Evolutionary conservation across 2,797 vertebrate genomes (phyloP).

Genomic region (Sternarchorhynchus goeldii): DNA sequence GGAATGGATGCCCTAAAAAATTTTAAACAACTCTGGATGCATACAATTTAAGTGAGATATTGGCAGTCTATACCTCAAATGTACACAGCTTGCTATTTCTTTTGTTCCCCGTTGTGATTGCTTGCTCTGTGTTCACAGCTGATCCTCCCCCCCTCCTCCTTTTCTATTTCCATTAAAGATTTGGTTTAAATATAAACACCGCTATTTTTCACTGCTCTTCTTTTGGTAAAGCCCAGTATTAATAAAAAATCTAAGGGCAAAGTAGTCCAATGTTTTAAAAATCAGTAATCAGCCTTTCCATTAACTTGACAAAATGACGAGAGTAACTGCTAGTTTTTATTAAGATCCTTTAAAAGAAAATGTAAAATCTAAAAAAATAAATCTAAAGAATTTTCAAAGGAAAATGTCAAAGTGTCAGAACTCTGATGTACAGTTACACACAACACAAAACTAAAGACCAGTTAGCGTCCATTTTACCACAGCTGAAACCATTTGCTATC

Average conservation of each 20-base stretch:
- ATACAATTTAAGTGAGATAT: slow-evolving; percentile 28
- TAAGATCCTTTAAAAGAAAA: slow-evolving; percentile 2
- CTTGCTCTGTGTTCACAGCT: slow-evolving; percentile 28
- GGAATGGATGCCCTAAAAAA: slow-evolving; percentile 18
- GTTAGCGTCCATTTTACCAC: slow-evolving; percentile 7
- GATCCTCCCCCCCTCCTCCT: slow-evolving; percentile 8
- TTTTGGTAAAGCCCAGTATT: background rate
- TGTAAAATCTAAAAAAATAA: background rate
- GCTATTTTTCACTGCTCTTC: slow-evolving; percentile 9
- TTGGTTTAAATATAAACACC: slow-evolving; percentile 31
- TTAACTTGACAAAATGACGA: background rate
- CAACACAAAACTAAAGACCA: slow-evolving; percentile 1
- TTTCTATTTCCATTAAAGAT: slow-evolving; percentile 56
- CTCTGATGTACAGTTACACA: slow-evolving; percentile 3
- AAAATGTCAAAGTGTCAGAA: slow-evolving; percentile 5
- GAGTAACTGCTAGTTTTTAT: slow-evolving; percentile 20
- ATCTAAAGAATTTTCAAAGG: slow-evolving; percentile 10
- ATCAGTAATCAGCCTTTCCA: background rate
- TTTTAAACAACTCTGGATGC: slow-evolving; percentile 28
- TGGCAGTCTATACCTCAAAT: slow-evolving; percentile 44
- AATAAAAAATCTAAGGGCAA: background rate
- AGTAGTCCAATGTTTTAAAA: background rate
- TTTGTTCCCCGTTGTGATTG: slow-evolving; percentile 26
- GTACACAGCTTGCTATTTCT: slow-evolving; percentile 34
- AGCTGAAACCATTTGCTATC: background rate